A percentile compares a stretch with the other conserved stretches of the same genome.
These are phyloP conservation scores for Diabrotica balteata DNA, from an alignment of 2,888 invertebrate genomes.

Conservation along the genomic window DNA sequence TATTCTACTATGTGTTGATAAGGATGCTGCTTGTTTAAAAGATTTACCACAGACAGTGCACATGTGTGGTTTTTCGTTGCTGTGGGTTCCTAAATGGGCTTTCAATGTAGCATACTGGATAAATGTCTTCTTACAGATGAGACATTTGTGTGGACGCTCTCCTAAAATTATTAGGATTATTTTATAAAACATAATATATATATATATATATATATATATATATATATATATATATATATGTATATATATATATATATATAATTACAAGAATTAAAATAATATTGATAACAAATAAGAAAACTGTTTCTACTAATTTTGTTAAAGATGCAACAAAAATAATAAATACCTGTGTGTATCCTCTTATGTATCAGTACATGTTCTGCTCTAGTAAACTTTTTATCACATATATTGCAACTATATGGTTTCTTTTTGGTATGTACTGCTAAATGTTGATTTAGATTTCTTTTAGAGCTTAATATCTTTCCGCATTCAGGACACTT, in stretches of 20 bases:
- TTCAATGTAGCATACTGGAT: slow-evolving; percentile 44
- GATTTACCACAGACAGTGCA: slow-evolving; percentile 60
- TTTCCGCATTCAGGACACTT: slow-evolving; percentile 50
- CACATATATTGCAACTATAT: slow-evolving; percentile 47
- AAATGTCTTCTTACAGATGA: slow-evolving; percentile 44
- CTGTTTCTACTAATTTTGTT: too few relatives aligned
- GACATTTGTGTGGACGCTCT: slow-evolving; percentile 44
- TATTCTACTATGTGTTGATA: slow-evolving; percentile 47
- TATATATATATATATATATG: too few relatives aligned
- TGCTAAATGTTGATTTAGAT: slow-evolving; percentile 45
- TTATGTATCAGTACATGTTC: slow-evolving; percentile 49
- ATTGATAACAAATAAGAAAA: too few relatives aligned
- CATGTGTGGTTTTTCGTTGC: slow-evolving; percentile 47
- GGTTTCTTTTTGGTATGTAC: slow-evolving; percentile 48
- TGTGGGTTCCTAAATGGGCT: slow-evolving; percentile 51
- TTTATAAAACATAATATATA: too few relatives aligned
- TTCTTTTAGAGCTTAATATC: slow-evolving; percentile 44
- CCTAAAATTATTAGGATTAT: slow-evolving; percentile 34
- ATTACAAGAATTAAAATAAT: too few relatives aligned
- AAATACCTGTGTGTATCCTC: slow-evolving; percentile 49
- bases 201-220: too few relatives aligned
- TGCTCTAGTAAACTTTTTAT: slow-evolving; percentile 46
- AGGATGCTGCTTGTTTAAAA: slow-evolving; percentile 47
- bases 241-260: too few relatives aligned
- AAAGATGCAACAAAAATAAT: too few relatives aligned